Conservation (phyloP, 2,888 invertebrate genomes). For the Pterostichus niger region DNA sequence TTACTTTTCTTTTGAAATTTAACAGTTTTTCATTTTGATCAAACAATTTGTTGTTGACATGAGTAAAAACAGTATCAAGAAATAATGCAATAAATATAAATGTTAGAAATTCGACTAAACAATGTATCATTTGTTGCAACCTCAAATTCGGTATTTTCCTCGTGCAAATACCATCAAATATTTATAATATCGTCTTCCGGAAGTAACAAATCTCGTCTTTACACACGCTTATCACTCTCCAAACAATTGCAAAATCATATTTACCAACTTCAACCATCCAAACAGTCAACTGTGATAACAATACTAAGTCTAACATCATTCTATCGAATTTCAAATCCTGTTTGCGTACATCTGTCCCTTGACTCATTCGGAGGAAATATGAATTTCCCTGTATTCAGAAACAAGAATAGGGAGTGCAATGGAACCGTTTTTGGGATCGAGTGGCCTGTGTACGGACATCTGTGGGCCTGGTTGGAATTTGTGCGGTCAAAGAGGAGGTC, state of each 20-base stretch:
- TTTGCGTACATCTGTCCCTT: constrained; percentile 16
- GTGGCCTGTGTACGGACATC: neutral
- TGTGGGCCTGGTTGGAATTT: neutral
- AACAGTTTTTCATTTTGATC: too few species aligned
- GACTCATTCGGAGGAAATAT: neutral
- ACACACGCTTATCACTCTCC: constrained; percentile 22
- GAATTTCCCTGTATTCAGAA: constrained; percentile 31
- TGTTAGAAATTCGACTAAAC: too few species aligned
- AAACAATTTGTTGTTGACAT: too few species aligned
- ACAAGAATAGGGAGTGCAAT: neutral
- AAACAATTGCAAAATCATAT: constrained; percentile 48
- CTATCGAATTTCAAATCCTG: constrained; percentile 13
- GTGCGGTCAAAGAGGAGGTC: neutral
- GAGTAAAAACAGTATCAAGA: too few species aligned
- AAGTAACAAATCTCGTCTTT: constrained; percentile 32
- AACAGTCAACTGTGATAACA: constrained; percentile 32
- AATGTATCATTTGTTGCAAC: too few species aligned
- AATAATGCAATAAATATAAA: too few species aligned
- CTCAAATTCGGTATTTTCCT: too few species aligned
- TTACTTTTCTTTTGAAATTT: too few species aligned
- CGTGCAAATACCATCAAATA: constrained; percentile 18
- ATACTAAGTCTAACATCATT: constrained; percentile 8
- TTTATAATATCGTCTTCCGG: constrained; percentile 24
- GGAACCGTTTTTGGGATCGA: neutral
- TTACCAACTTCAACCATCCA: neutral